Evolutionary conservation across 2,888 invertebrate genomes (phyloP).

Genomic region (Callosobruchus maculatus): DNA sequence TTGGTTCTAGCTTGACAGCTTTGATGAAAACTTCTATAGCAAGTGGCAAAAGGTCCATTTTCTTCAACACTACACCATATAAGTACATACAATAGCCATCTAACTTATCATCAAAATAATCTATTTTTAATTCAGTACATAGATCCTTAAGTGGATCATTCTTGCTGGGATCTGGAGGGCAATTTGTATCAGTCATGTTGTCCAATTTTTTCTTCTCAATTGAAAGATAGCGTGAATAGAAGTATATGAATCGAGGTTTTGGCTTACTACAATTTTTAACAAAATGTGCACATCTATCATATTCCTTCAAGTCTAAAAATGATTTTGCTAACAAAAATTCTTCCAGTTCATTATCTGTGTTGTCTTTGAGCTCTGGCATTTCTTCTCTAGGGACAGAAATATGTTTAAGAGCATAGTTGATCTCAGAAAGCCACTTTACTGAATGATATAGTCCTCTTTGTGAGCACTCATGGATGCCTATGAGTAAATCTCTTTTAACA

Average conservation of each 20-base stretch:
- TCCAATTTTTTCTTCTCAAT: slow-evolving; percentile 88
- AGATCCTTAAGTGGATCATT: slow-evolving; percentile 56
- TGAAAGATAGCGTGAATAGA: slow-evolving; percentile 83
- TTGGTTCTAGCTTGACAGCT: slow-evolving; percentile 73
- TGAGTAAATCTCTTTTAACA: slow-evolving; percentile 63
- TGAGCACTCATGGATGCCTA: slow-evolving; percentile 69
- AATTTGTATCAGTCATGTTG: slow-evolving; percentile 61
- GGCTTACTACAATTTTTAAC: slow-evolving; percentile 66
- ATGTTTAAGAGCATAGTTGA: slow-evolving; percentile 73
- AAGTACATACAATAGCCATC: slow-evolving; percentile 88
- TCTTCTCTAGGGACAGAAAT: slow-evolving; percentile 59
- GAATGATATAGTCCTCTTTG: slow-evolving; percentile 76
- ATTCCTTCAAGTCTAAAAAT: slow-evolving; percentile 88
- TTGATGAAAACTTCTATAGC: slow-evolving; percentile 78
- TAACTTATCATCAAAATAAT: slow-evolving; percentile 59
- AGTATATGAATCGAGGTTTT: slow-evolving; percentile 76
- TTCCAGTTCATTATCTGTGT: slow-evolving; percentile 63
- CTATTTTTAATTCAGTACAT: slow-evolving; percentile 56
- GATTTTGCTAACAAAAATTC: slow-evolving; percentile 76
- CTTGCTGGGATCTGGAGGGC: slow-evolving; percentile 58
- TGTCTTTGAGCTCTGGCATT: slow-evolving; percentile 48
- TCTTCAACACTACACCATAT: slow-evolving; percentile 87
- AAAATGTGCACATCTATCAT: slow-evolving; percentile 82
- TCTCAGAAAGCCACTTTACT: slow-evolving; percentile 85
- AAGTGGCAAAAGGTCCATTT: slow-evolving; percentile 73